Evolutionary conservation across 2,113 vertebrate species (phyloP).

Genomic region (Mustela lutreola): DNA sequence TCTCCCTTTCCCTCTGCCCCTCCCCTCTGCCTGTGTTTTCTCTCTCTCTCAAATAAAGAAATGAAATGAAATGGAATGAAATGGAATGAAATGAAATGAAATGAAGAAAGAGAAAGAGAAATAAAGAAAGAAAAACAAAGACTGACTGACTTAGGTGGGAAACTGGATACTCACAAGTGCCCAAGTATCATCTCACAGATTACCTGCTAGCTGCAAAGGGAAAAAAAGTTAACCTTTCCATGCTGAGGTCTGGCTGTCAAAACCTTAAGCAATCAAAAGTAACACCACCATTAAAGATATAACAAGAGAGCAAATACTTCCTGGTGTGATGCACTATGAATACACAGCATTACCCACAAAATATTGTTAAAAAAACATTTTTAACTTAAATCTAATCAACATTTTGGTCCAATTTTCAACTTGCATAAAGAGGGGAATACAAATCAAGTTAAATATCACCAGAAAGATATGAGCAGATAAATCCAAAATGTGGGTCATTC

Average conservation of each 20-base stretch:
- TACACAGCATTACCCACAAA: background rate
- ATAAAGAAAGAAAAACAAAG: background rate
- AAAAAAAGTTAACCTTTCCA: background rate
- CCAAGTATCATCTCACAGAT: slow-evolving; percentile 21
- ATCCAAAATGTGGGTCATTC: background rate
- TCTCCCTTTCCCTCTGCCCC: background rate
- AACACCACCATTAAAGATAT: background rate
- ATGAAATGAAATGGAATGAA: background rate
- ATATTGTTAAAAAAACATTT: background rate
- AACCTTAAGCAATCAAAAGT: slow-evolving; percentile 22
- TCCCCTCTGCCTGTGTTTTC: background rate
- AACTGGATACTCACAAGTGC: background rate
- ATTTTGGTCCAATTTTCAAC: slow-evolving; percentile 30
- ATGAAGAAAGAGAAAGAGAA: too few relatives aligned
- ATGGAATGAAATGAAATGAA: background rate
- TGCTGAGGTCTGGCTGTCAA: background rate
- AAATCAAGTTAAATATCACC: background rate
- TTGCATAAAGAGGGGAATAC: background rate
- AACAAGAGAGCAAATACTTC: background rate
- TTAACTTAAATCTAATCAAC: background rate
- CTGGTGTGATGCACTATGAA: background rate
- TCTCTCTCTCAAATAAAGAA: background rate
- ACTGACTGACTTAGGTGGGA: background rate
- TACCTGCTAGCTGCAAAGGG: slow-evolving; percentile 4
- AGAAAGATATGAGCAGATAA: slow-evolving; percentile 4